Conservation (phyloP, 2,888 invertebrate genomes). For the Salpingus planirostris region DNA sequence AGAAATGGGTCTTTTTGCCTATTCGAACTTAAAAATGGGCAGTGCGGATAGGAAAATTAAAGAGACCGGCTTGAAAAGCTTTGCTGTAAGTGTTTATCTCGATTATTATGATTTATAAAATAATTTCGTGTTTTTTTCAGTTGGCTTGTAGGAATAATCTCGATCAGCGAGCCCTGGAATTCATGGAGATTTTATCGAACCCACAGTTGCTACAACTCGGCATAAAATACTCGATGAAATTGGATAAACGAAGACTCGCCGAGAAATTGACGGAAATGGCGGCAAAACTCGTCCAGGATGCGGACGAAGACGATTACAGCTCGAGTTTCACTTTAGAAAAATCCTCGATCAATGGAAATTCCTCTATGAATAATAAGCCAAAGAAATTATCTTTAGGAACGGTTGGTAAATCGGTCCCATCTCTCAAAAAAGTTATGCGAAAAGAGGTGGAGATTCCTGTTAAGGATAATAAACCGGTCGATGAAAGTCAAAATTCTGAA, state of each 20-base stretch:
- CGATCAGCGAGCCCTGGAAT: constrained; percentile 78
- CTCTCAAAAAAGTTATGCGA: too few species aligned
- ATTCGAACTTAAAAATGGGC: constrained; percentile 52
- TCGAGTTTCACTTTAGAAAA: too few species aligned
- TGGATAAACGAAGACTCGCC: constrained; percentile 67
- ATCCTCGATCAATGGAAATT: too few species aligned
- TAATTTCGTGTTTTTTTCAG: constrained; percentile 43
- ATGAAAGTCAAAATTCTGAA: too few species aligned
- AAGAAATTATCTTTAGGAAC: too few species aligned
- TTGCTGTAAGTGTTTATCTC: constrained; percentile 58
- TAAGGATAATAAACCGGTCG: too few species aligned
- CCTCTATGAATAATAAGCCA: too few species aligned
- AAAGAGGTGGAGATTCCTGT: too few species aligned
- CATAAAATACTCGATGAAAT: constrained; percentile 78
- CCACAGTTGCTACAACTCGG: constrained; percentile 71
- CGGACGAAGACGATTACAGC: constrained; percentile 17
- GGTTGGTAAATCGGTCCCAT: too few species aligned
- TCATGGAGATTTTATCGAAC: constrained; percentile 73
- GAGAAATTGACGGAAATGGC: constrained; percentile 54
- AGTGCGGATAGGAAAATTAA: constrained; percentile 60
- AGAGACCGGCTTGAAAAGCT: constrained; percentile 79
- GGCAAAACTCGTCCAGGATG: constrained; percentile 22
- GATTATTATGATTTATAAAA: constrained; percentile 5
- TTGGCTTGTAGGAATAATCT: constrained; percentile 74
- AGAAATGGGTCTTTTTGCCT: constrained; percentile 65